Percentiles rank a stretch among this genome's conserved stretches.
phyloP scores from a whole-genome alignment of 2,113 vertebrate genomes.

The Nycticebus coucang region DNA sequence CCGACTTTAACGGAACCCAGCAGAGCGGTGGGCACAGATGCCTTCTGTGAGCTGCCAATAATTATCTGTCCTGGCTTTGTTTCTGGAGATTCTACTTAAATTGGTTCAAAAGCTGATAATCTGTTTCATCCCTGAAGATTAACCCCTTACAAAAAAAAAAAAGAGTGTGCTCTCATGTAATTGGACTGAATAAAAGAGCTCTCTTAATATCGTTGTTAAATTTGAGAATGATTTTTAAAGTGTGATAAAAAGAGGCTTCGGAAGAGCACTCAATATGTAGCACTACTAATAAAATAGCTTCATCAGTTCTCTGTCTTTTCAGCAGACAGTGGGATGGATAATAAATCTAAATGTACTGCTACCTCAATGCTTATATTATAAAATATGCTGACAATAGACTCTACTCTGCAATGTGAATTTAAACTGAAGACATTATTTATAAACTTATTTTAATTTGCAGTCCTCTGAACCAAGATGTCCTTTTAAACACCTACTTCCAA shows the following conservation, averaged over 20 bases:
- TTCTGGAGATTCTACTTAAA: conserved; percentile 87
- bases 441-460: conserved; percentile 51
- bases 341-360: conserved; percentile 69
- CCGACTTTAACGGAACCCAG: conserved; percentile 84
- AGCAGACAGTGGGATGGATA: conserved; percentile 46
- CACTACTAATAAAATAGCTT: conserved; percentile 72
- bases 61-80: conserved; percentile 89
- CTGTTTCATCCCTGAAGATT: conserved; percentile 87
- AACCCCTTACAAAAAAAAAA: conserved; percentile 79
- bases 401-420: conserved; percentile 48
- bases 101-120: conserved; percentile 88
- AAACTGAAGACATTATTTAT: conserved; percentile 65
- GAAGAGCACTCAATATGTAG: conserved; percentile 72
- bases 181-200: conserved; percentile 82
- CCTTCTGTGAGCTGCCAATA: conserved; percentile 87
- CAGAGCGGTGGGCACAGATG: conserved; percentile 83
- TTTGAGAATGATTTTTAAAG: conserved; percentile 83
- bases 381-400: conserved; percentile 62
- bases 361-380: conserved; percentile 56
- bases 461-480: conserved; percentile 4
- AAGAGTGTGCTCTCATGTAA: conserved; percentile 76
- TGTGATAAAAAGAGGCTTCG: conserved; percentile 77
- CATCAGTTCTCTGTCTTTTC: conserved; percentile 56
- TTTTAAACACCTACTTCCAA: conserved; percentile 41
- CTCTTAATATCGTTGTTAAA: conserved; percentile 80